Evolutionary conservation across 2,113 vertebrate species (phyloP).

Genomic region (Labrus mixtus): DNA sequence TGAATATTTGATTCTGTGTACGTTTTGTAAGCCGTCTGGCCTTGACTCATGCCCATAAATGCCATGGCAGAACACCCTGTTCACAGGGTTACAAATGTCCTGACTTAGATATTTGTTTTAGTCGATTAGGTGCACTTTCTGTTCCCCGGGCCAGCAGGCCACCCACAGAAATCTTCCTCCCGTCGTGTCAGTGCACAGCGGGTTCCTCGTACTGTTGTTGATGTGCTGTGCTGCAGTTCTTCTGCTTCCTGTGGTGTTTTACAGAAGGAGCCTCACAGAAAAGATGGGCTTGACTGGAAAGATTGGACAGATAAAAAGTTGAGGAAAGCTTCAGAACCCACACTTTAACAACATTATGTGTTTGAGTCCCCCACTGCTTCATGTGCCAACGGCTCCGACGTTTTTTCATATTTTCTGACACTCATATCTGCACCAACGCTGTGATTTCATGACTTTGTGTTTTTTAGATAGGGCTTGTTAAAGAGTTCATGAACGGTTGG

Average conservation of each 20-base stretch:
- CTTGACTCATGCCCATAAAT: slow-evolving; percentile 60
- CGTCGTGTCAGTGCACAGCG: slow-evolving; percentile 3
- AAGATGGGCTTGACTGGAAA: not conserved
- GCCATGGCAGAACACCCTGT: slow-evolving; percentile 69
- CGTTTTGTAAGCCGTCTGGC: slow-evolving; percentile 16
- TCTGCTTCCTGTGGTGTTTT: slow-evolving; percentile 41
- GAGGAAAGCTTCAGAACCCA: slow-evolving; percentile 19
- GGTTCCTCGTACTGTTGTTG: slow-evolving; percentile 35
- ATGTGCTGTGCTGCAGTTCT: slow-evolving; percentile 19
- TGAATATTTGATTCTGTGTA: slow-evolving; percentile 23
- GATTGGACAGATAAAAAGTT: slow-evolving; percentile 26
- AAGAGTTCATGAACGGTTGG: slow-evolving; percentile 10
- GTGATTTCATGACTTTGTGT: slow-evolving; percentile 34
- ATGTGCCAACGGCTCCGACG: not conserved
- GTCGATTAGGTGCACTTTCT: slow-evolving; percentile 31
- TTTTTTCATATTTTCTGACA: slow-evolving; percentile 35
- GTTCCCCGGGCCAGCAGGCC: slow-evolving; percentile 50
- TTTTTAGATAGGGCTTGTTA: slow-evolving; percentile 16
- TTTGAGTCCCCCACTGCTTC: not conserved
- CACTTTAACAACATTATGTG: slow-evolving; percentile 9
- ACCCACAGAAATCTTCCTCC: slow-evolving; percentile 54
- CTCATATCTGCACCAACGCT: not conserved
- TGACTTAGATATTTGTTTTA: slow-evolving; percentile 49
- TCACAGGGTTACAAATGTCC: slow-evolving; percentile 32
- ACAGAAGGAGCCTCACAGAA: slow-evolving; percentile 18